These are phyloP conservation scores for Zosterops hypoxanthus DNA, from an alignment of 2,113 vertebrate genomes.

Conservation along the genomic window DNA sequence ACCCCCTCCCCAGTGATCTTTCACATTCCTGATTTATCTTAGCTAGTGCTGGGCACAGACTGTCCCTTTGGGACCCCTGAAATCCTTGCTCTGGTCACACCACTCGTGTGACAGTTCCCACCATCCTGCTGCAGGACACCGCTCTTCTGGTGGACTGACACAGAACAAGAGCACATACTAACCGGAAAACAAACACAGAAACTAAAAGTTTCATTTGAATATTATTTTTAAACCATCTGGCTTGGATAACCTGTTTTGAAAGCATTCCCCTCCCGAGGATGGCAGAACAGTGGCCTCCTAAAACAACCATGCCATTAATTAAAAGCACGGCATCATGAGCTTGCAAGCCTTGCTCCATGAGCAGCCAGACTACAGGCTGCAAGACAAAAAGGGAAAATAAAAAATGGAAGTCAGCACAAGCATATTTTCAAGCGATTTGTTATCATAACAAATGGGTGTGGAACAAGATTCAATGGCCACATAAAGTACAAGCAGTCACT, in stretches of 20 bases:
- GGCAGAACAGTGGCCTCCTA: not conserved
- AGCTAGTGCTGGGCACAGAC: not conserved
- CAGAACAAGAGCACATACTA: not conserved
- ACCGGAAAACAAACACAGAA: not conserved
- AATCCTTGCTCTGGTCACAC: not conserved
- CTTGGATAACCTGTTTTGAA: not conserved
- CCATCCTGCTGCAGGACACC: not conserved
- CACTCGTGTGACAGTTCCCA: fast-evolving
- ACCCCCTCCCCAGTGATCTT: not conserved
- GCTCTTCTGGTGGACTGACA: not conserved
- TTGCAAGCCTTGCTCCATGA: not conserved
- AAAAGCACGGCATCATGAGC: not conserved
- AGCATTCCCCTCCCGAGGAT: not conserved
- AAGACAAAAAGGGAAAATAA: not conserved
- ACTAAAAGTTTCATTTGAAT: not conserved
- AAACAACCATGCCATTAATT: not conserved
- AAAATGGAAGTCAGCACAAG: not conserved
- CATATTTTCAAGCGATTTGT: not conserved
- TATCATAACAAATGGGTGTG: not conserved
- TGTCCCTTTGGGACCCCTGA: not conserved
- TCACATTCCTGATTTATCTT: not conserved
- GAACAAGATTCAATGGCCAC: not conserved
- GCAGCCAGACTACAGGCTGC: not conserved
- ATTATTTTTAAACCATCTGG: not conserved
- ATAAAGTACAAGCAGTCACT: not conserved